Evolutionary conservation across 2,888 invertebrate genomes (phyloP), one percentile per base, ranked within the genome.

Genomic region (Lumbricus terrestris): DNA sequence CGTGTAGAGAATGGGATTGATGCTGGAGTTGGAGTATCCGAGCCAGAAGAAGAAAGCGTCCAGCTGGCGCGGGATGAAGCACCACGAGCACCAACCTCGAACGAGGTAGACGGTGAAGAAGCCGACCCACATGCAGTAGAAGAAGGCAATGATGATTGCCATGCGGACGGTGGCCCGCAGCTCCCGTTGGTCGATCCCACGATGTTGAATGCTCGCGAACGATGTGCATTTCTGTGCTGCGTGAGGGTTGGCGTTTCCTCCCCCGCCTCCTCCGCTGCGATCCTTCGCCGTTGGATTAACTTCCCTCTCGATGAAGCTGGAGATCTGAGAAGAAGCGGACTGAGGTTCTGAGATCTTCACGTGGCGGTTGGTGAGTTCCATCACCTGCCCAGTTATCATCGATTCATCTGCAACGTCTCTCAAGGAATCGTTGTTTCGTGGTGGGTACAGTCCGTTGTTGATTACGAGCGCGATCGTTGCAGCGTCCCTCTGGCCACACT

Each of bases 71-170:
- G 94, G 93, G 37, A 95, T 92, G 88, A 92, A 91, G 82, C 91
- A 88, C 90, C 93, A 93, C 29, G 92, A 90, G 35, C 92, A 92
- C 90, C 94, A 93, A 88, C 94, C 93, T 54, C 94, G 92, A n/a
- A 94, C 93, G 23, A 94, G 92, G 92, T 95, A 95, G 93, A 94
- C 94, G 88, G 94, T 93, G n/a, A 95, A 93, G 92, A 95, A 95
- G 34, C 95, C 95, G 91, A 95, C 93, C 95, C 95, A 95, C 92
- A 95, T 95, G 35, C 94, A 93, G 54, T 94, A 93, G 92, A 95
- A 95, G 91, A 94, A 94, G 4, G 94, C 94, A 92, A 95, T 95
- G 89, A 95, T 94, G 90, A 95, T 93, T 29, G 94, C 94, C 95
- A 95, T 95, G 13, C 95, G 93, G 91, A 95, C 94, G 35, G 95